Conservation (phyloP, 2,888 invertebrate genomes). For the Andrena flavipes region DNA sequence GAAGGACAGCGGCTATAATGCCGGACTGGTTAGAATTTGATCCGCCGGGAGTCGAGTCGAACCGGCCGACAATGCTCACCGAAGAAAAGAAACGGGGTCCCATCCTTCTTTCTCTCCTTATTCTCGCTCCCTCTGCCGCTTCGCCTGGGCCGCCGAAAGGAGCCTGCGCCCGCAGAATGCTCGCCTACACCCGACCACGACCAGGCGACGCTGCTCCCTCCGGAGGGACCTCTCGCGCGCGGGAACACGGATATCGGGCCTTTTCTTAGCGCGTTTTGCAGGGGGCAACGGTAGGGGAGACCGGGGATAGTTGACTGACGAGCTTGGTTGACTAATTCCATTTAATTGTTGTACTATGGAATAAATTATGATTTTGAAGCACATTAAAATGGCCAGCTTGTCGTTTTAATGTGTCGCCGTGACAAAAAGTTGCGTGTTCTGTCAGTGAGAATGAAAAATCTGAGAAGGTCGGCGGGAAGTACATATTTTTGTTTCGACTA, state of each 20-base stretch:
- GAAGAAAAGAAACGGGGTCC: constrained; percentile 73
- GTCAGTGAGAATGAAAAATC: too few species aligned
- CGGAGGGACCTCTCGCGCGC: constrained; percentile 9
- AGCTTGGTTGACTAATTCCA: too few species aligned
- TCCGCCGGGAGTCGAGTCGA: constrained; percentile 82
- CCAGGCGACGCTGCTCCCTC: too few species aligned
- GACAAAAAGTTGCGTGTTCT: too few species aligned
- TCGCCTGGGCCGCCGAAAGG: constrained; percentile 40
- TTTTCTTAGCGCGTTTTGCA: constrained; percentile 38
- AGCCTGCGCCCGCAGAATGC: constrained; percentile 41
- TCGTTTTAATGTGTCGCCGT: too few species aligned
- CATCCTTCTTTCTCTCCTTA: constrained; percentile 23
- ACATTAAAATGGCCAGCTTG: too few species aligned
- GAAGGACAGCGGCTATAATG: constrained; percentile 83
- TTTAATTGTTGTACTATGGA: too few species aligned
- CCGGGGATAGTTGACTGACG: too few species aligned
- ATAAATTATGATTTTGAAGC: too few species aligned
- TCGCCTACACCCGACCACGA: constrained; percentile 46
- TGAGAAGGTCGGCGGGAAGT: too few species aligned
- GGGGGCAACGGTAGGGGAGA: background rate
- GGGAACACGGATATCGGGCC: constrained; percentile 59
- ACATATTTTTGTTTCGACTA: too few species aligned
- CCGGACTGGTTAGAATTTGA: constrained; percentile 84
- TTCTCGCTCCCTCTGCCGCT: background rate
- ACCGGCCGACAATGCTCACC: constrained; percentile 79